Evolutionary conservation across 2,113 vertebrate species (phyloP).

Genomic region (Protobothrops mucrosquamatus): DNA sequence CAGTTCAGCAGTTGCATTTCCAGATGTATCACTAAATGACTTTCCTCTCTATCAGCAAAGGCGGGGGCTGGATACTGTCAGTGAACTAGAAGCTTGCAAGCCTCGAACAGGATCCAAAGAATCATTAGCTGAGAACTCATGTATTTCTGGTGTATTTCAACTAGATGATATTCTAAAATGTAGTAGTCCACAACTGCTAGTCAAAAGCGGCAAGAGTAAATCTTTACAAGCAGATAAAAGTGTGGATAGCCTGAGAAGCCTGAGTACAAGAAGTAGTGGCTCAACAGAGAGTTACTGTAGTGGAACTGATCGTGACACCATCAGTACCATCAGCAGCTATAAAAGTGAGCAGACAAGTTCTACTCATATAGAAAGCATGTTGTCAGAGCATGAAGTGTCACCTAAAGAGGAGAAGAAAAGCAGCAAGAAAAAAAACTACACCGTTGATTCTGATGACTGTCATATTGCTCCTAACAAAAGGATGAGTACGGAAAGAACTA

Average conservation of each 20-base stretch:
- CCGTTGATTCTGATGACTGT: slow-evolving; percentile 68
- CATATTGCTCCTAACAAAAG: slow-evolving; percentile 70
- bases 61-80: slow-evolving; percentile 91
- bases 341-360: slow-evolving; percentile 96
- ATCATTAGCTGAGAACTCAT: slow-evolving; percentile 73
- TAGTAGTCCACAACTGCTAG: slow-evolving; percentile 71
- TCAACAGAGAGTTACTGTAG: slow-evolving; percentile 97
- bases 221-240: slow-evolving; percentile 85
- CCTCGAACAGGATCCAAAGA: slow-evolving; percentile 77
- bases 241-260: slow-evolving; percentile 88
- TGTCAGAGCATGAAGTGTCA: slow-evolving; percentile 80
- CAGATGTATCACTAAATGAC: slow-evolving; percentile 88
- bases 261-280: slow-evolving; percentile 93
- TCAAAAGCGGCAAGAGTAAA: slow-evolving; percentile 71
- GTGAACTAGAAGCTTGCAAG: slow-evolving; percentile 88
- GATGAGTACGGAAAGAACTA: slow-evolving; percentile 76
- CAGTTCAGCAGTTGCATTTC: slow-evolving; percentile 95
- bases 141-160: slow-evolving; percentile 76
- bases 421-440: slow-evolving; percentile 56
- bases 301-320: slow-evolving; percentile 92
- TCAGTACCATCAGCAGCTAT: slow-evolving; percentile 95
- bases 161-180: slow-evolving; percentile 73
- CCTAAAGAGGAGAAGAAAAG: slow-evolving; percentile 75
- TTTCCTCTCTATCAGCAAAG: slow-evolving; percentile 90
- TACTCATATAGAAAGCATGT: slow-evolving; percentile 90